Percentiles rank a stretch among this genome's conserved stretches.
Evolutionary conservation across 2,113 vertebrate genomes (phyloP).

Genomic region (Nothobranchius kuhntae): DNA sequence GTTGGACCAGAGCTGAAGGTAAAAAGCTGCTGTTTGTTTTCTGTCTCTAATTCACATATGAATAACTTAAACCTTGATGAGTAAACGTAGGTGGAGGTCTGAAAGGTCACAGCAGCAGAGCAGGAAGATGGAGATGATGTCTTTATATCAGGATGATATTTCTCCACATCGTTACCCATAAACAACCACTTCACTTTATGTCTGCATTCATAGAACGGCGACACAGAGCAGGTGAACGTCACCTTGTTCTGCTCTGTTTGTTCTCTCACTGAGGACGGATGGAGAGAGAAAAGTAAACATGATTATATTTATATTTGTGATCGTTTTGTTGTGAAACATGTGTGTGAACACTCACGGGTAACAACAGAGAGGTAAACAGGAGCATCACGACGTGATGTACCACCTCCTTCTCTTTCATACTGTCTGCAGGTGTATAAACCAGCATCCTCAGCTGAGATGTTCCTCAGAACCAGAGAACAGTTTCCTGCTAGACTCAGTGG

Average conservation of each 20-base stretch:
- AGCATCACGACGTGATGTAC: rapidly evolving
- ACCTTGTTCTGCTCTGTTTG: neutral
- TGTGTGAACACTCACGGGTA: no score
- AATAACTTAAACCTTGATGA: neutral
- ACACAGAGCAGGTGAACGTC: neutral
- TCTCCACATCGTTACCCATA: neutral
- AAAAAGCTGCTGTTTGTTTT: neutral
- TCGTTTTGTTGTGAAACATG: no score
- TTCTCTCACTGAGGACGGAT: neutral
- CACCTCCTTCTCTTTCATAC: neutral
- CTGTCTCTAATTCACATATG: neutral
- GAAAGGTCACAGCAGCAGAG: neutral
- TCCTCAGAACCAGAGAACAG: slow-evolving; percentile 19
- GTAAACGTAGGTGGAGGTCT: neutral
- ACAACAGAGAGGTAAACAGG: no score
- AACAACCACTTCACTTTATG: neutral
- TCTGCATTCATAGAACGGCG: neutral
- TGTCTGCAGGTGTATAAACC: slow-evolving; percentile 18
- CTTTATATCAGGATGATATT: neutral
- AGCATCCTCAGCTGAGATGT: slow-evolving; percentile 2
- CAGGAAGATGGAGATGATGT: neutral
- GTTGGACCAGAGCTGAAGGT: no score
- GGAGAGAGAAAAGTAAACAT: neutral
- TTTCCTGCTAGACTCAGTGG: slow-evolving; percentile 8
- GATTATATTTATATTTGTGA: no score